Evolutionary conservation across 1,140 invertebrate genomes (phyloP), one percentile per base, ranked within the genome.

Genomic region (Drosophila lacteicornis): DNA sequence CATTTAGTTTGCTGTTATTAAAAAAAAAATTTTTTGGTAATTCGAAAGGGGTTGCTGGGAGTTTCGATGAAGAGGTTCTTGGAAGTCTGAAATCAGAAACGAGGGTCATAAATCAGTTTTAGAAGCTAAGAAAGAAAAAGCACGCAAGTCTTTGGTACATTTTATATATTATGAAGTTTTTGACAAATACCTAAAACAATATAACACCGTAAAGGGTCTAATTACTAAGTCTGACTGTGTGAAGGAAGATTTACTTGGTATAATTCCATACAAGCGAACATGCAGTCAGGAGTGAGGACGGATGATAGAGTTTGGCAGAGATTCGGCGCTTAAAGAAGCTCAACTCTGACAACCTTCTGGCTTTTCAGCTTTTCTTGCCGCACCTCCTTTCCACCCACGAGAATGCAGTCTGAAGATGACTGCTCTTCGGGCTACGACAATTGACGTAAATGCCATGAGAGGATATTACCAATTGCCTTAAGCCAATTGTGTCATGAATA

Each of bases 381-480:
- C 38, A 22, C 19, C 59, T 17, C 22, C 47, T 4, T 33, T n/a
- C 45, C 30, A n/a, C 30, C 68, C 68, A 36, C 47, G 40, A 42
- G 42, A 71, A 47, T 51, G 50, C 67, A 60, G 57, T 22, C 79
- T 75, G 82, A 49, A 33, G 65, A 49, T 58, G 68, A 70, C 68
- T 70, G 33, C 70, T 79, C 78, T 73, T 73, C 69, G 69, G 58
- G 55, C 79, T 66, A 69, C 67, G 85, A 86, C 83, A 87, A 87
- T 87, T 87, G 84, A 87, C 83, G 86, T 87, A 80, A 87, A 87
- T 82, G 83, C 83, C 83, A 87, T 80, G 80, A 87, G 80, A 87
- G 84, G 84, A 87, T 87, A 87, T 87, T 83, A 87, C 84, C 84
- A 87, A 87, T 87, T 87, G 84, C 84, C 80, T 80, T 87, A 87